phyloP scores from a whole-genome alignment of 2,888 invertebrate species.

The Caenorhabditis parvicauda region DNA sequence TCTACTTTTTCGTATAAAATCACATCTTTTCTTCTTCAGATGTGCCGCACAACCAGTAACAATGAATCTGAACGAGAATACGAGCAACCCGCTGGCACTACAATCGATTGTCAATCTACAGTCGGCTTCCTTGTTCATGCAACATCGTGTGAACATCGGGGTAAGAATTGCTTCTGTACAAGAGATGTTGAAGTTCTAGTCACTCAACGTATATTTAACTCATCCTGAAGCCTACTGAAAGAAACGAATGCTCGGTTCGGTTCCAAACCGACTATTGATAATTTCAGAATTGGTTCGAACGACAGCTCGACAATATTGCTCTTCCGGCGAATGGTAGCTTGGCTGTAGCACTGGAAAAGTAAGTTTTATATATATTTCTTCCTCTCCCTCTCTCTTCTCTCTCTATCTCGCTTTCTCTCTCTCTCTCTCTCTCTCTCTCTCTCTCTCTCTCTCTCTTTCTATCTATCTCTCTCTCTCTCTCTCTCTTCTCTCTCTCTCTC shows the following conservation, averaged over 20 bases:
- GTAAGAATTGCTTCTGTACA: neutral
- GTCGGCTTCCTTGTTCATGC: constrained; percentile 9
- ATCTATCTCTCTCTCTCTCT: constrained; percentile 11
- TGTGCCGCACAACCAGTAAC: constrained; percentile 12
- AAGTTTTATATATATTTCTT: constrained; percentile 7
- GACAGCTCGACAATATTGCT: constrained; percentile 11
- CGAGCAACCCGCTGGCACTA: constrained; percentile 8
- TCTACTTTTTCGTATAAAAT: no score
- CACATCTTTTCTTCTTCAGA: constrained; percentile 7
- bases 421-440: constrained; percentile 7
- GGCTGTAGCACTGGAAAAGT: constrained; percentile 12
- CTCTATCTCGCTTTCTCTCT: constrained; percentile 2
- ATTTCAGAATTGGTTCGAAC: constrained; percentile 15
- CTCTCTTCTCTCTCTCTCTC: constrained; percentile 6
- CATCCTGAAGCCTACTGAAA: no score
- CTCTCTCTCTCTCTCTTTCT: neutral
- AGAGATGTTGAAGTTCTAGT: no score
- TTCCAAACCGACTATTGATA: no score
- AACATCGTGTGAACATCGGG: constrained; percentile 13
- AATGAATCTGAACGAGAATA: constrained; percentile 4
- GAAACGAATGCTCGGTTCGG: neutral
- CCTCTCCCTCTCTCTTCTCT: neutral
- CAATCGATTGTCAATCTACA: constrained; percentile 24
- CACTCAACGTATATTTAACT: neutral
- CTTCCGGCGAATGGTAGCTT: constrained; percentile 10